Evolutionary conservation across 2,888 invertebrate genomes (phyloP).

Genomic region (Melangyna quadrimaculata): DNA sequence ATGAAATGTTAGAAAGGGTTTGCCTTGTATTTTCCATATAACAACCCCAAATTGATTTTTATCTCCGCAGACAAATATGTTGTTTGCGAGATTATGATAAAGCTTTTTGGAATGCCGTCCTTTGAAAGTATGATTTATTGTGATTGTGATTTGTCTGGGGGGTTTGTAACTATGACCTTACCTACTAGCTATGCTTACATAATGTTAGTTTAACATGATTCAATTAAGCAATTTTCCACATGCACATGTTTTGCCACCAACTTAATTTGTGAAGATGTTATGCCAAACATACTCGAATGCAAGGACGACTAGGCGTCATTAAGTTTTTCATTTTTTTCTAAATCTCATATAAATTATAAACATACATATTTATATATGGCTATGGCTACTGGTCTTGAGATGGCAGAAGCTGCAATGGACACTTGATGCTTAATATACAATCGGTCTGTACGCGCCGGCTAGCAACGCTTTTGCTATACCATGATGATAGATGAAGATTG

Average conservation of each 20-base stretch:
- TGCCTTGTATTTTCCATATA: too few relatives aligned
- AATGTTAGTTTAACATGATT: slow-evolving; percentile 57
- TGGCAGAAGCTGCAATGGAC: slow-evolving; percentile 18
- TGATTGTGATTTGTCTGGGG: slow-evolving; percentile 14
- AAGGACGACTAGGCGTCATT: slow-evolving; percentile 58
- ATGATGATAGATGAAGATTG: slow-evolving; percentile 66
- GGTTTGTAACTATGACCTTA: background rate
- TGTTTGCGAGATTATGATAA: background rate
- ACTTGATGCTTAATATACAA: slow-evolving; percentile 4
- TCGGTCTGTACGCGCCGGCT: background rate
- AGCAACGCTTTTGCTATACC: background rate
- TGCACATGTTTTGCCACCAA: slow-evolving; percentile 36
- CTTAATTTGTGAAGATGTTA: slow-evolving; percentile 34
- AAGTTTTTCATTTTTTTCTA: slow-evolving; percentile 3
- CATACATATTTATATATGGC: background rate
- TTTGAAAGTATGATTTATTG: slow-evolving; percentile 60
- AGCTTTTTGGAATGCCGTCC: background rate
- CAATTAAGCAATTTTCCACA: slow-evolving; percentile 67
- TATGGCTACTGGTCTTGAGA: slow-evolving; percentile 47
- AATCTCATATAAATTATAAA: background rate
- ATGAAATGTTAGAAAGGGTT: too few relatives aligned
- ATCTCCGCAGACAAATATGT: too few relatives aligned
- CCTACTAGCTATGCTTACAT: too few relatives aligned
- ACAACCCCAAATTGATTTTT: too few relatives aligned
- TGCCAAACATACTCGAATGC: slow-evolving; percentile 17